These are phyloP conservation scores for Diachrysia chrysitis DNA, from an alignment of 2,888 invertebrate genomes.

Conservation along the genomic window DNA sequence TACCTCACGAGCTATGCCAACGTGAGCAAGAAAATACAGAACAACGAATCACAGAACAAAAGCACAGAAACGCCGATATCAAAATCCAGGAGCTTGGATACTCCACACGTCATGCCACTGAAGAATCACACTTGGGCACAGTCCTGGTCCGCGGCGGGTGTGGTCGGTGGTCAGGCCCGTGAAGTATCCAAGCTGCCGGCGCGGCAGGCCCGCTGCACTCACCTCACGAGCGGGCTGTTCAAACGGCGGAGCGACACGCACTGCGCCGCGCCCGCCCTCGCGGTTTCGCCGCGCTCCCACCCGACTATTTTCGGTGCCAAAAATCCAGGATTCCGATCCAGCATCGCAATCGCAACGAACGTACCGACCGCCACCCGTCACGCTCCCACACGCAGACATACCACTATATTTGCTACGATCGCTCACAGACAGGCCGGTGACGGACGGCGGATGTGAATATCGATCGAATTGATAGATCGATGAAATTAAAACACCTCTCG, in stretches of 20 bases:
- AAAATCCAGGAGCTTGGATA: slow-evolving; percentile 77
- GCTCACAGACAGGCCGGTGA: slow-evolving; percentile 53
- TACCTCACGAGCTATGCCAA: slow-evolving; percentile 47
- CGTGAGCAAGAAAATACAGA: slow-evolving; percentile 53
- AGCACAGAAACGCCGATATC: slow-evolving; percentile 65
- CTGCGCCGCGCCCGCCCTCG: slow-evolving; percentile 84
- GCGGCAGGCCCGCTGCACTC: slow-evolving; percentile 68
- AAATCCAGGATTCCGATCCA: slow-evolving; percentile 86
- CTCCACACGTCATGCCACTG: slow-evolving; percentile 70
- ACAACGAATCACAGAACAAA: slow-evolving; percentile 64
- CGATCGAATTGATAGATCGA: slow-evolving; percentile 64
- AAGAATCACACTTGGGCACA: slow-evolving; percentile 47
- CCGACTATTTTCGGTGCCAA: slow-evolving; percentile 89
- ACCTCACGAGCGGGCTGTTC: slow-evolving; percentile 88
- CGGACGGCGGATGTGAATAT: slow-evolving; percentile 55
- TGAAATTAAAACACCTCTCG: slow-evolving; percentile 61
- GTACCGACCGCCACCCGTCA: slow-evolving; percentile 69
- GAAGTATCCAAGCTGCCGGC: slow-evolving; percentile 78
- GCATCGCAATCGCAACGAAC: slow-evolving; percentile 75
- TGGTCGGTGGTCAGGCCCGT: slow-evolving; percentile 51
- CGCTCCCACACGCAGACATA: slow-evolving; percentile 73
- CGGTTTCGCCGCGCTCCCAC: slow-evolving; percentile 80
- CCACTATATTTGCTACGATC: slow-evolving; percentile 59
- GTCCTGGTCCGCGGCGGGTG: slow-evolving; percentile 47
- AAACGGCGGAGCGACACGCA: slow-evolving; percentile 89